Evolutionary conservation across 2,113 vertebrate genomes (phyloP).

Genomic region (Tor tambroides): DNA sequence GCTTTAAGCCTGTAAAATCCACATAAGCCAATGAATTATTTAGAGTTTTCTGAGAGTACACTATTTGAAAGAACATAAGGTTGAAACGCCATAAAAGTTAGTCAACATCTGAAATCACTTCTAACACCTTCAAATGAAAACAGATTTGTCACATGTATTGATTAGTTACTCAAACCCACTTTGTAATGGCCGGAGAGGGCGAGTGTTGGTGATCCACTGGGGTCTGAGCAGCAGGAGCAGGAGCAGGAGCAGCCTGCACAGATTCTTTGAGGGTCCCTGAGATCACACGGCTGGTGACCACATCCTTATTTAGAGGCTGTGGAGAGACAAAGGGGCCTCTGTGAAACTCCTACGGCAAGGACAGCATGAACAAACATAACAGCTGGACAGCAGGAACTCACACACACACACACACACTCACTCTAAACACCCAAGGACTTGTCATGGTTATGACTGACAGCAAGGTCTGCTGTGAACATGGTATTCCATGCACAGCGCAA

Average conservation of each 20-base stretch:
- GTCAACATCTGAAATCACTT: background rate
- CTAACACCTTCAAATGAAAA: background rate
- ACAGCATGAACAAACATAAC: slow-evolving; percentile 18
- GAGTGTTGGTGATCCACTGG: slow-evolving; percentile 48
- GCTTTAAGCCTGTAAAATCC: background rate
- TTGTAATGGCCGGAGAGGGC: slow-evolving; percentile 40
- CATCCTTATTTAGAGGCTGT: slow-evolving; percentile 57
- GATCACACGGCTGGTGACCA: slow-evolving; percentile 46
- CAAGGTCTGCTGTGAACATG: slow-evolving; percentile 13
- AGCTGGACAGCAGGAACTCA: slow-evolving; percentile 25
- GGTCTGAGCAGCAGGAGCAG: slow-evolving; percentile 45
- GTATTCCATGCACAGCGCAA: background rate
- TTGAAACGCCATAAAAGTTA: background rate
- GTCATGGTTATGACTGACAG: slow-evolving; percentile 19
- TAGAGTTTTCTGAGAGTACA: background rate
- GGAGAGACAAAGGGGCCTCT: slow-evolving; percentile 34
- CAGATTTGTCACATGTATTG: background rate
- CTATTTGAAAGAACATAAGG: background rate
- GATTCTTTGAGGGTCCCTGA: slow-evolving; percentile 54
- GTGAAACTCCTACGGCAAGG: slow-evolving; percentile 31
- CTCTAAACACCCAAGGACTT: slow-evolving; percentile 5
- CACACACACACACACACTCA: background rate
- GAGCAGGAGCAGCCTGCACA: slow-evolving; percentile 32
- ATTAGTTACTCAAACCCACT: slow-evolving; percentile 17
- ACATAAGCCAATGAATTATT: background rate